These are phyloP conservation scores for Bombylius discolor DNA, from an alignment of 2,888 invertebrate genomes.

Conservation along the genomic window DNA sequence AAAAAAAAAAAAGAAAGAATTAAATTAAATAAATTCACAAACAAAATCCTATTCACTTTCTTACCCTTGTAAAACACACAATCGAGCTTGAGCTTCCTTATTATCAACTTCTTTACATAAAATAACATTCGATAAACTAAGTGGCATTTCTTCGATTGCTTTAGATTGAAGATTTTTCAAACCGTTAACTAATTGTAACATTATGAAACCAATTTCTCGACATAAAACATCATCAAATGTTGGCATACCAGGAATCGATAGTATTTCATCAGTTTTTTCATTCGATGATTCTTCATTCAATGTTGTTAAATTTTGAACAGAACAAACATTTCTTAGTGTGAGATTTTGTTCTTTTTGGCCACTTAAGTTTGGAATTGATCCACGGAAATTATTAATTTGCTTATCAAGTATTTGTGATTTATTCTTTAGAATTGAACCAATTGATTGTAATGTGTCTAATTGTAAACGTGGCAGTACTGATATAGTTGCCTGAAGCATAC, in stretches of 20 bases:
- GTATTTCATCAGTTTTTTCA: slow-evolving; percentile 3
- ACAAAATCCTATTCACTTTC: background rate
- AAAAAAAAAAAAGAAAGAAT: slow-evolving; percentile 18
- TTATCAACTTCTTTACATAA: slow-evolving; percentile 51
- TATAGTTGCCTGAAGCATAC: slow-evolving; percentile 63
- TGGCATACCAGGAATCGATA: slow-evolving; percentile 25
- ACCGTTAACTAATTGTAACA: slow-evolving; percentile 69
- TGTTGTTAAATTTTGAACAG: slow-evolving; percentile 37
- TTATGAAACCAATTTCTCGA: slow-evolving; percentile 60
- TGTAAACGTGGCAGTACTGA: slow-evolving; percentile 62
- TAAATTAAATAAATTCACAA: background rate
- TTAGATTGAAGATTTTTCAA: slow-evolving; percentile 70
- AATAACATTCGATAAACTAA: slow-evolving; percentile 57
- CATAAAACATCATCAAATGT: slow-evolving; percentile 40
- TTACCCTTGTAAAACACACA: slow-evolving; percentile 66
- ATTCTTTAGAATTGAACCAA: slow-evolving; percentile 48
- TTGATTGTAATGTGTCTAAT: slow-evolving; percentile 60
- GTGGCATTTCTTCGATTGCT: slow-evolving; percentile 66
- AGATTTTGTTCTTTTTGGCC: slow-evolving; percentile 30
- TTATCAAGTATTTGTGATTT: slow-evolving; percentile 37
- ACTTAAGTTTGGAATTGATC: slow-evolving; percentile 35
- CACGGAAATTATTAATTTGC: slow-evolving; percentile 33
- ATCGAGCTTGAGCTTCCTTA: slow-evolving; percentile 48
- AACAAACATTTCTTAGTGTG: slow-evolving; percentile 38
- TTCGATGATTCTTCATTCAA: slow-evolving; percentile 26